Base-by-base conservation (phyloP, 2,113 vertebrate species). In the Elaphurus davidianus region DNA sequence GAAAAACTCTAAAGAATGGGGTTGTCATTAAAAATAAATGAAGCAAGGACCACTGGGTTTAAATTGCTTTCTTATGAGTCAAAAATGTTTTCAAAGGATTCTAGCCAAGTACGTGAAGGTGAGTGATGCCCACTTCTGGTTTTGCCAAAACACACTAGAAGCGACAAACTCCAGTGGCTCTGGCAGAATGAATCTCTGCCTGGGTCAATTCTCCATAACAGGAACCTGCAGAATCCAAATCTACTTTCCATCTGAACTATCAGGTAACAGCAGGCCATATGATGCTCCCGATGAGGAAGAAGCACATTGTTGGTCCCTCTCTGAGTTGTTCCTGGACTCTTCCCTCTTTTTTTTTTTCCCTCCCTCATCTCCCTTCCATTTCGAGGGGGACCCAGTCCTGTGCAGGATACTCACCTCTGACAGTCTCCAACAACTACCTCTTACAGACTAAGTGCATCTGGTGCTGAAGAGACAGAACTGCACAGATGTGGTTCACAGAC, bases 1-100 rank as follows among this genome's bases (percentile, higher is more conserved):
- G 79, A 81, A 92, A 94, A 97, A 57, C 25, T 57, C 47, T 83
- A 76, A 52, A 85, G 88, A 95, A 96, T 71, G 55, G 36, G 36
- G 64, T 74, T 86, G 92, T 94, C 82, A 88, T 97, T 87, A 98
- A 85, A 96, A 97, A 85, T 67, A 96, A 97, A 90, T 9, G 57
- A 97, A 89, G 85, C 78, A 93, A 87, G 76, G 25, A 93, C 95
- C 95, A 95, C 30, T 85, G 62, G 79, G 67, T 95, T 96, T 96
- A 96, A 97, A 90, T 76, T 59, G 50, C 91, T 96, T 96, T 95
- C 74, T 95, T 85, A 90, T 27, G 90, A 94, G 74, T 81, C 83
- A 86, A 91, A 96, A 91, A 54, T 11, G 25, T 82, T 98, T 93
- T 95, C 78, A 76, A 92, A 87, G 93, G 40, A 64, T 54, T 94